A percentile compares a stretch with the other conserved stretches of the same genome.
phyloP scores from a whole-genome alignment of 1,140 invertebrate species.

The Drosophila biarmipes region DNA sequence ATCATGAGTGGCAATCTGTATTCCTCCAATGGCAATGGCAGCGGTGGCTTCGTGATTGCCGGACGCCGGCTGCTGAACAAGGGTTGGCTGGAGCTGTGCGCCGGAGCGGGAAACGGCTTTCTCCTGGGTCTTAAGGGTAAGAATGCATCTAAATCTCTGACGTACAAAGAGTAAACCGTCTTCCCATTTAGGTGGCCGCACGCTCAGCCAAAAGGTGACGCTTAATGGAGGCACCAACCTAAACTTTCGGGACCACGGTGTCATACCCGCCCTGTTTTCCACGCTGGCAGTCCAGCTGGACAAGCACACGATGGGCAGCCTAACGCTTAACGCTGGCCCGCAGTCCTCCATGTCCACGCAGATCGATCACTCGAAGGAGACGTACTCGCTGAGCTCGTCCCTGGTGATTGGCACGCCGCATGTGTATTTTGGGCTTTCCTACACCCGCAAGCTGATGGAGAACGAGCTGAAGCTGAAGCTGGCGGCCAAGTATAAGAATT shows the following conservation, averaged over 20 bases:
- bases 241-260: slow-evolving; percentile 89
- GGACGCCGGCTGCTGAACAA: slow-evolving; percentile 91
- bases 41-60: slow-evolving; percentile 89
- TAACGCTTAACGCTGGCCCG: slow-evolving; percentile 90
- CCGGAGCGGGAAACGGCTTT: slow-evolving; percentile 92
- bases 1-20: slow-evolving; percentile 92
- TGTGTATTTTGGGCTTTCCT: slow-evolving; percentile 90
- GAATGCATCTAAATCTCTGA: not conserved
- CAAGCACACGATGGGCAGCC: slow-evolving; percentile 93
- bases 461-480: slow-evolving; percentile 91
- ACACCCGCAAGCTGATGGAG: slow-evolving; percentile 91
- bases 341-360: slow-evolving; percentile 92
- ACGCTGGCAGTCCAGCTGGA: slow-evolving; percentile 94
- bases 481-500: slow-evolving; percentile 90
- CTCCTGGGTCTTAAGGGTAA: slow-evolving; percentile 89
- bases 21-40: slow-evolving; percentile 94
- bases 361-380: slow-evolving; percentile 90
- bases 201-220: slow-evolving; percentile 59
- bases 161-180: not conserved
- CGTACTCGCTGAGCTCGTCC: slow-evolving; percentile 87
- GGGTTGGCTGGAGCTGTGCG: slow-evolving; percentile 93
- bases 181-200: slow-evolving; percentile 61
- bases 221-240: slow-evolving; percentile 89
- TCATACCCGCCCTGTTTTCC: slow-evolving; percentile 88
- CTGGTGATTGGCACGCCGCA: slow-evolving; percentile 93